Evolutionary conservation across 2,888 invertebrate genomes (phyloP), one percentile per base, ranked within the genome.

Genomic region (Cataglyphis altisquamis): DNA sequence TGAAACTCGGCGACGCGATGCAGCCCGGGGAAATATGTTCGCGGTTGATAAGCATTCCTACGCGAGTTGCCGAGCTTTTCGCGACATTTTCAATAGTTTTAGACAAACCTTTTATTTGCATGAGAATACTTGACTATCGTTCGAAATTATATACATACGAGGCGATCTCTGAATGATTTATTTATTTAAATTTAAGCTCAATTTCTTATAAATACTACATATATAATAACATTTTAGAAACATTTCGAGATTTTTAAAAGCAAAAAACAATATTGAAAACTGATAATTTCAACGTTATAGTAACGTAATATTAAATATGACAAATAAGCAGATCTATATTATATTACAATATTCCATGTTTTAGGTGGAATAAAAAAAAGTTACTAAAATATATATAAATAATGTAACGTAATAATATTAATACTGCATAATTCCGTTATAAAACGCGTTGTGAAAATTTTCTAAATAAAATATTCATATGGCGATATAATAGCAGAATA

Each of bases 1-100:
- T 82, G 39, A 82, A 84, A 90, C 86, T 83, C 57, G 77, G 66
- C 73, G 77, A 84, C 21, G 73, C 41, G 48, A n/a, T 52, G 52
- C 21, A 3, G 25, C 55, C 6, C 15, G 21, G 62, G 29, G 60
- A 73, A 77, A 85, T 77, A 52, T 74, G 77, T 82, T 72, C 62
- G 36, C 62, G 9, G 63, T 67, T 80, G 73, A 83, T 80, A 74
- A 82, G 63, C 48, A 63, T 68, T 45, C 1, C 21, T 29, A 12
- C 29, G 9, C 21, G 52, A 66, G 67, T 68, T 41, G 39, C 55
- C 21, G 29, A 32, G 57, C 21, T 67, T 77, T 57, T 45, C 36
- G 8, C n/a, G 48, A 83, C 66, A 86, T 70, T 66, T 66, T 62
- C 63, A 45, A 72, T 86, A 63, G 36, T 86, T 78, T 57, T 70